Evolutionary conservation across 2,888 invertebrate species (phyloP).

Genomic region (Lysandra bellargus): DNA sequence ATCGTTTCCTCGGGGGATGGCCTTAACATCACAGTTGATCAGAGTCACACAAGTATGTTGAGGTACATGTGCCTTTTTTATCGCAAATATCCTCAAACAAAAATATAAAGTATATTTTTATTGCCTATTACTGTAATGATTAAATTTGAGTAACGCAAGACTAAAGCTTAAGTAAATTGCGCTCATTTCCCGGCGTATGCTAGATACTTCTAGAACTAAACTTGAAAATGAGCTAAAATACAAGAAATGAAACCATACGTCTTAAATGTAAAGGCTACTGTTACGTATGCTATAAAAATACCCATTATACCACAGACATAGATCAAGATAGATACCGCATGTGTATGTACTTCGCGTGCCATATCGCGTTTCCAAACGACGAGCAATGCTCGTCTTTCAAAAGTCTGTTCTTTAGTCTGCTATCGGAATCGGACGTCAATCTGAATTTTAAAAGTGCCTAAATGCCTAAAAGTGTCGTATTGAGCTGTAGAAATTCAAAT

Average conservation of each 20-base stretch:
- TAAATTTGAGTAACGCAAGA: neutral
- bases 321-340: too few species aligned
- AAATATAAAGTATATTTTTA: neutral
- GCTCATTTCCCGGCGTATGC: conserved; percentile 25
- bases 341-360: too few species aligned
- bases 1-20: too few species aligned
- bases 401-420: too few species aligned
- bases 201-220: conserved; percentile 1
- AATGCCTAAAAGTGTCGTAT: too few species aligned
- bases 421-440: too few species aligned
- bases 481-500: too few species aligned
- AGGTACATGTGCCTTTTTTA: neutral
- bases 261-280: neutral
- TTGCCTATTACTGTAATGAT: neutral
- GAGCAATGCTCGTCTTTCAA: too few species aligned
- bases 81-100: neutral
- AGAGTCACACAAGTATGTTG: too few species aligned
- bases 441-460: too few species aligned
- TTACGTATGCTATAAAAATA: neutral
- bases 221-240: conserved; percentile 26
- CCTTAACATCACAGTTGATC: too few species aligned
- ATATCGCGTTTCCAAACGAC: too few species aligned
- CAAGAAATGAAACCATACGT: neutral
- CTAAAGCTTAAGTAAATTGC: conserved; percentile 18
- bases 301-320: neutral